Base-by-base conservation (phyloP, 2,797 vertebrate genomes). In the Bradypus variegatus region DNA sequence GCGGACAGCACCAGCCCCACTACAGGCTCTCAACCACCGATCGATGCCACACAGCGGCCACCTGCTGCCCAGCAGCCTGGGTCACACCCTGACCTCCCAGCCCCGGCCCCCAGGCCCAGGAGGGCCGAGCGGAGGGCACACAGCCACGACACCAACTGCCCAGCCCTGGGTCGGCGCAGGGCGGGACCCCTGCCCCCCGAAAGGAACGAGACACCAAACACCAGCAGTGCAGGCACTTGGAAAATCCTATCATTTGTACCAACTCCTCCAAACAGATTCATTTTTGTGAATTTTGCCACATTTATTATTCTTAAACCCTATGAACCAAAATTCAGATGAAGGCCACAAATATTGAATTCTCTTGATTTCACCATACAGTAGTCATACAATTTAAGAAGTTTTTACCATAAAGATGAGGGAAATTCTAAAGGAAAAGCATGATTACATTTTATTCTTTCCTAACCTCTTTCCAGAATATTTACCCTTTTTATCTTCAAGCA, bases 401-500 rank as follows among this genome's bases (percentile, higher is more conserved):
- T 50, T 67, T 2, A 76, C 18, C 77, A 84, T 75, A 88, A 72
- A 93, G 93, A 64, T 25, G 18, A 14, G 10, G 6, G 45, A 75
- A 88, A 78, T 81, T 84, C 50, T 90, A 73, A 88, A 16, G 50
- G 2, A 82, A 23, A 86, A 77, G 60, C 77, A 79, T 86, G 70
- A 89, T 31, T n/a, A 21, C 10, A 67, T 33, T 67, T 73, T 69
- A 16, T 31, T 75, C 88, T 93, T 55, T 60, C 55, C 79, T 58
- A 89, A 85, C 58, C 21, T 83, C 36, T 93, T 91, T 83, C 69
- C 67, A 70, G 38, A 76, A 55, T 25, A 89, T 65, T 91, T 78
- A 75, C 73, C 6, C 45, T 73, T 77, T 58, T 53, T 73, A 93
- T 65, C 93, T 78, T 93, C 62, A 93, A 88, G 88, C 90, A 36